Evolutionary conservation across 1,140 invertebrate genomes (phyloP).

Genomic region (Cephus cinctus): DNA sequence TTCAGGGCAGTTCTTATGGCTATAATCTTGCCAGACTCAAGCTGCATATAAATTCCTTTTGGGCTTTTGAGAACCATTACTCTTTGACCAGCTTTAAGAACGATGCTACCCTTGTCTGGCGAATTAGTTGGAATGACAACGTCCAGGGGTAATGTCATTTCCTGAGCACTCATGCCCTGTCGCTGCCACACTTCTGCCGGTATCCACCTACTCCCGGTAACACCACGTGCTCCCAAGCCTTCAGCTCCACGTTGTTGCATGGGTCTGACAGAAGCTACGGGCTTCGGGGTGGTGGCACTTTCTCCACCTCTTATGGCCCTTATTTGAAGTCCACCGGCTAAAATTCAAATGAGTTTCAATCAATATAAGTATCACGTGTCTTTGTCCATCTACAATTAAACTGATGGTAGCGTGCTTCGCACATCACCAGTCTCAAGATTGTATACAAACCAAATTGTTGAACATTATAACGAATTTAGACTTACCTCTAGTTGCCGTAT

Average conservation of each 20-base stretch:
- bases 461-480: no score
- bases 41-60: slow-evolving; percentile 93
- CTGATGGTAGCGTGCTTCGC: no score
- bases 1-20: slow-evolving; percentile 84
- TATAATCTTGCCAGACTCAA: slow-evolving; percentile 94
- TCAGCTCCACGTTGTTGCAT: slow-evolving; percentile 56
- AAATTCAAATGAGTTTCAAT: no score
- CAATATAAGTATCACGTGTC: no score
- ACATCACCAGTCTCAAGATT: no score
- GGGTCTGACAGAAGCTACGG: slow-evolving; percentile 59
- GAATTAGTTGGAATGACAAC: slow-evolving; percentile 92
- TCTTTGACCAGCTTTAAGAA: slow-evolving; percentile 87
- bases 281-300: slow-evolving; percentile 45
- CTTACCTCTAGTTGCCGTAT: slow-evolving; percentile 51
- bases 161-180: slow-evolving; percentile 92
- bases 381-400: no score
- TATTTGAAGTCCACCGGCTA: slow-evolving; percentile 51
- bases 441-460: no score
- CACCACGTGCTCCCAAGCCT: slow-evolving; percentile 53
- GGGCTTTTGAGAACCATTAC: slow-evolving; percentile 92
- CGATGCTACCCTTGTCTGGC: slow-evolving; percentile 81
- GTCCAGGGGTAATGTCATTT: slow-evolving; percentile 87
- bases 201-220: slow-evolving; percentile 68
- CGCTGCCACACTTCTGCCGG: slow-evolving; percentile 85
- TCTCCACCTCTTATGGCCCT: slow-evolving; percentile 49